These are phyloP conservation scores for Calcarius ornatus DNA, from an alignment of 2,113 vertebrate species.

Conservation along the genomic window DNA sequence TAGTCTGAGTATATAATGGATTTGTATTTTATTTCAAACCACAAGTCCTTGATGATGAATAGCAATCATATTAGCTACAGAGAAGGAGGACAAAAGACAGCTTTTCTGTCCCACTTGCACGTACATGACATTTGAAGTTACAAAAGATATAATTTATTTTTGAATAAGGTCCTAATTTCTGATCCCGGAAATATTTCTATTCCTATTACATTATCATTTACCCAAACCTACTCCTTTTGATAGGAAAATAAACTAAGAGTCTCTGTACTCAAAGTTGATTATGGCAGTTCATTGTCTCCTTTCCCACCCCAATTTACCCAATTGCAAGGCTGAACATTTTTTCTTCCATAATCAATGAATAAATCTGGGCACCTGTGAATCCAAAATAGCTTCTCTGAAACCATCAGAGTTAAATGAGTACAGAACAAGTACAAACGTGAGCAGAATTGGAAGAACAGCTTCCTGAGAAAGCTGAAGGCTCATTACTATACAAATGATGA, in stretches of 20 bases:
- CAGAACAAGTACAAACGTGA: neutral
- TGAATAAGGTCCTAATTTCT: slow-evolving; percentile 26
- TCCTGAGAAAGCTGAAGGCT: neutral
- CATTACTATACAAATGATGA: neutral
- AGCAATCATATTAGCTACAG: neutral
- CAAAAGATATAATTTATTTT: slow-evolving; percentile 36
- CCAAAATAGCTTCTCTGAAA: neutral
- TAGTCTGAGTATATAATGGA: neutral
- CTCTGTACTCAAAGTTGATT: neutral
- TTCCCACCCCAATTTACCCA: neutral
- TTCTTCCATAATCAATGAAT: neutral
- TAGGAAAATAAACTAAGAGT: neutral
- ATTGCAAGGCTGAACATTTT: neutral
- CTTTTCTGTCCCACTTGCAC: slow-evolving; percentile 3
- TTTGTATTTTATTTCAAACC: neutral
- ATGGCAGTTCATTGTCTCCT: neutral
- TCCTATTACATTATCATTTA: neutral
- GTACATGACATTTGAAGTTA: neutral
- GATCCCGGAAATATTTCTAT: neutral
- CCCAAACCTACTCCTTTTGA: neutral
- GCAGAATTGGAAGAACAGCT: neutral
- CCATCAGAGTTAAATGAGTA: neutral
- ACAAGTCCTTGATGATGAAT: neutral
- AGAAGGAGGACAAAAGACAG: neutral
- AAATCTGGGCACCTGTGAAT: neutral